Evolutionary conservation across 2,113 vertebrate species (phyloP).

Genomic region (Sceloporus tristichus): DNA sequence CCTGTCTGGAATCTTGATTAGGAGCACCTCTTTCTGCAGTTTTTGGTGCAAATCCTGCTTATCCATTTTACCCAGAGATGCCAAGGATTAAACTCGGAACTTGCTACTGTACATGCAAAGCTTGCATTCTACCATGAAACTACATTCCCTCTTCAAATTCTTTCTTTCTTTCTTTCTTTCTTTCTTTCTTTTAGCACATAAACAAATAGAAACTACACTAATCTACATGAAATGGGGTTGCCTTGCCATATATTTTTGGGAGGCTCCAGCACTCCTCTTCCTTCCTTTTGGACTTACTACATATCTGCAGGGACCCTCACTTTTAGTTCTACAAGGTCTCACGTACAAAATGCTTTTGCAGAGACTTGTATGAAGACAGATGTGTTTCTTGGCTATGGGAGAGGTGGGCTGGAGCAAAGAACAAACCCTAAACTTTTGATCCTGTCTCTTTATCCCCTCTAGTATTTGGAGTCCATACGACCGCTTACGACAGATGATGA

Average conservation of each 20-base stretch:
- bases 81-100: background rate
- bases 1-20: background rate
- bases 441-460: background rate
- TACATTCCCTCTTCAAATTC: background rate
- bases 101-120: background rate
- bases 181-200: too few relatives aligned
- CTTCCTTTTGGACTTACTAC: background rate
- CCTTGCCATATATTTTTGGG: background rate
- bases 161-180: too few relatives aligned
- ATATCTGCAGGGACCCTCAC: background rate
- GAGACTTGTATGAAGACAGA: background rate
- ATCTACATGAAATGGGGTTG: background rate
- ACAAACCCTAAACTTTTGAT: background rate
- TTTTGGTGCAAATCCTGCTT: background rate
- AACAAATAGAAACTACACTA: background rate
- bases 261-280: background rate
- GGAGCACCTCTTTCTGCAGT: too few relatives aligned
- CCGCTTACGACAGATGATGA: constrained; percentile 80
- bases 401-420: background rate
- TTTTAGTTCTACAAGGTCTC: background rate
- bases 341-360: background rate
- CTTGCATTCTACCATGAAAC: background rate
- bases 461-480: constrained; percentile 89
- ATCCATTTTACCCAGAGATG: background rate
- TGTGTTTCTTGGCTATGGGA: background rate